Evolutionary conservation across 2,888 invertebrate genomes (phyloP).

Genomic region (Physocephala rufipes): DNA sequence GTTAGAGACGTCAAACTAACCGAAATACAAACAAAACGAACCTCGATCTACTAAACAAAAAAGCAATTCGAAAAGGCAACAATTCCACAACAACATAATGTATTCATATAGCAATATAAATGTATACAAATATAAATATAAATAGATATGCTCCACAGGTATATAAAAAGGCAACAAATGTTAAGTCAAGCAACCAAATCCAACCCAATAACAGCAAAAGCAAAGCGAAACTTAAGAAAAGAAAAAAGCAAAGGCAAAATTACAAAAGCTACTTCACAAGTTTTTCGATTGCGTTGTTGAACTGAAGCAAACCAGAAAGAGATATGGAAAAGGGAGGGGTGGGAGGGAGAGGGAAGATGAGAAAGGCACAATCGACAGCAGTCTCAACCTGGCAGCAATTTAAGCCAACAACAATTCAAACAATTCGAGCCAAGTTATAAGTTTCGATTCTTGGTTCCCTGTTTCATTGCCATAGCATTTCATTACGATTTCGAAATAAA

Average conservation of each 20-base stretch:
- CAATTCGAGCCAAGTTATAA: not conserved
- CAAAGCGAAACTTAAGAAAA: not conserved
- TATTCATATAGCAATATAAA: not conserved
- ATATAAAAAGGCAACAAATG: not conserved
- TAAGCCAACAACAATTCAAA: constrained; percentile 3
- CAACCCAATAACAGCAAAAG: constrained; percentile 11
- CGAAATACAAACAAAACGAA: not conserved
- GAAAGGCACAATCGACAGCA: too few species aligned
- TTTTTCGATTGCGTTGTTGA: constrained; percentile 13
- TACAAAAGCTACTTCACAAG: constrained; percentile 17
- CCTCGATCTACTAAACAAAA: not conserved
- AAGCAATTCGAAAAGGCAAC: constrained; percentile 11
- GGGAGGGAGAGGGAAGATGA: too few species aligned
- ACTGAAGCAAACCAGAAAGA: not conserved
- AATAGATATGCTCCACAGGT: not conserved
- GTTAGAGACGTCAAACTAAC: not conserved
- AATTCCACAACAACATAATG: constrained; percentile 19
- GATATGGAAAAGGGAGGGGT: not conserved
- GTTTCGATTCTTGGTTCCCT: constrained; percentile 8
- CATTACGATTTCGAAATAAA: constrained; percentile 3
- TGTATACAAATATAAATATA: too few species aligned
- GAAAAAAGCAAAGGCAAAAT: constrained; percentile 3
- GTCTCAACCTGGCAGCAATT: not conserved
- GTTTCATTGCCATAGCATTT: constrained; percentile 7
- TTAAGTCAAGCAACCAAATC: constrained; percentile 14